Evolutionary conservation across 1,140 invertebrate species (phyloP), one percentile per base, ranked within the genome.

Genomic region (Drosophila prosaltans): DNA sequence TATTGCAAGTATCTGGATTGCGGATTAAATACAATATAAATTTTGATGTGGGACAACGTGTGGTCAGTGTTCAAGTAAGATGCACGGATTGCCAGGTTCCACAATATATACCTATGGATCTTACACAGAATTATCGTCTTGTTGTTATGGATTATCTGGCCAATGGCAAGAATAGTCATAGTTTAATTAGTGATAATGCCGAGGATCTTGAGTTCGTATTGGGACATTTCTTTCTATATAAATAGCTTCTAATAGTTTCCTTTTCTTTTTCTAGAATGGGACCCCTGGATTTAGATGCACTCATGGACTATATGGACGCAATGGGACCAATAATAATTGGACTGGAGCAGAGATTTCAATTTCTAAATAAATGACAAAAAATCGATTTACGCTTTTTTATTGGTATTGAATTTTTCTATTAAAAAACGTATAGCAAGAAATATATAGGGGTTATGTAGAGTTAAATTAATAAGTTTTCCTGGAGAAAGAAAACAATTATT

Each of bases 61-160:
- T 96, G 3, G 76, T 92, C 26, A 92, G 93, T 0, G 83, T 95
- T 0, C 73, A 91, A 10, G 92, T 94, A 0, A 93, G 95, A n/a
- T 97, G 96, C 80, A 89, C 93, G 3, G 81, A 93, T 1, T 97
- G 96, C 81, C 89, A 92, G 4, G 92, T 95, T n/a, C 96, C 96
- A 1, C 78, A 74, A 1, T 96, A 94, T 81, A 90, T 93, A 59
- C 81, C 93, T 0, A 68, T 95, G 6, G 88, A 93, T 43, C 11
- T 77, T 3, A 76, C 93, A 10, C 73, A 92, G 59, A 92, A 93
- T 65, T 97, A 97, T 92, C 93, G 93, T n/a, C 86, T 97, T 0
- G 92, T 95, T 3, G 93, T 95, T 57, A 93, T 93, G 69, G 94
- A 94, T 41, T 97, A 95, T 82, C 85, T 97, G 30, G 93, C 94